These are phyloP conservation scores for Rhyacichthys aspro DNA, from an alignment of 2,797 vertebrate species.

Conservation along the genomic window DNA sequence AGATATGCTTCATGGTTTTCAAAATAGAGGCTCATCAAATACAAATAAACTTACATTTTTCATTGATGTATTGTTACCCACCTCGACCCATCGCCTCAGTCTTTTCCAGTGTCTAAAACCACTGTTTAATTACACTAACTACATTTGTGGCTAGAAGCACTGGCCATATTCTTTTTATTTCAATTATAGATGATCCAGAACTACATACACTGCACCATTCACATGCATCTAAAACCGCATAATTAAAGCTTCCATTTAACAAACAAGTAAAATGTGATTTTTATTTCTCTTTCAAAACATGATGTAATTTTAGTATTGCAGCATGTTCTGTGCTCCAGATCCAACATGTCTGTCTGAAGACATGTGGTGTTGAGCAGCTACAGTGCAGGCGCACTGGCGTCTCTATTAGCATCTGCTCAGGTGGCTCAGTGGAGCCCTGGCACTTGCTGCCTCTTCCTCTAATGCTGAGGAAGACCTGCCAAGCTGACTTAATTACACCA, in stretches of 20 bases:
- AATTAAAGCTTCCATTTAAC: too few relatives aligned
- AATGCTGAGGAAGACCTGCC: slow-evolving; percentile 43
- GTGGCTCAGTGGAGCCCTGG: slow-evolving; percentile 56
- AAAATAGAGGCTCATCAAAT: too few relatives aligned
- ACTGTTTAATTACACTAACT: neutral
- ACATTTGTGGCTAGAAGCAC: neutral
- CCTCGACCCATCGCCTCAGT: too few relatives aligned
- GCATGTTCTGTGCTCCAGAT: slow-evolving; percentile 22
- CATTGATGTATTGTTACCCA: too few relatives aligned
- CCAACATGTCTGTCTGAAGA: slow-evolving; percentile 35
- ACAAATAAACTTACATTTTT: too few relatives aligned
- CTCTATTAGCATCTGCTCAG: slow-evolving; percentile 48
- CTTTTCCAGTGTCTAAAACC: neutral
- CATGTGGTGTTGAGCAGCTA: slow-evolving; percentile 42
- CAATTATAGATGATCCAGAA: too few relatives aligned
- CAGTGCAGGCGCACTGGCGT: slow-evolving; percentile 47
- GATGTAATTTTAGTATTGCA: slow-evolving; percentile 3
- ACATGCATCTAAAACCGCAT: neutral
- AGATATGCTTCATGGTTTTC: too few relatives aligned
- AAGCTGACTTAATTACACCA: slow-evolving; percentile 65
- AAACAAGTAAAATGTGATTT: neutral
- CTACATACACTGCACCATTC: too few relatives aligned
- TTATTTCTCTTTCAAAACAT: neutral
- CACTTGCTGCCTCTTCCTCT: slow-evolving; percentile 46
- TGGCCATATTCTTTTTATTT: neutral